Base-by-base conservation (phyloP, 2,113 vertebrate genomes). In the Phylloscopus trochilus region DNA sequence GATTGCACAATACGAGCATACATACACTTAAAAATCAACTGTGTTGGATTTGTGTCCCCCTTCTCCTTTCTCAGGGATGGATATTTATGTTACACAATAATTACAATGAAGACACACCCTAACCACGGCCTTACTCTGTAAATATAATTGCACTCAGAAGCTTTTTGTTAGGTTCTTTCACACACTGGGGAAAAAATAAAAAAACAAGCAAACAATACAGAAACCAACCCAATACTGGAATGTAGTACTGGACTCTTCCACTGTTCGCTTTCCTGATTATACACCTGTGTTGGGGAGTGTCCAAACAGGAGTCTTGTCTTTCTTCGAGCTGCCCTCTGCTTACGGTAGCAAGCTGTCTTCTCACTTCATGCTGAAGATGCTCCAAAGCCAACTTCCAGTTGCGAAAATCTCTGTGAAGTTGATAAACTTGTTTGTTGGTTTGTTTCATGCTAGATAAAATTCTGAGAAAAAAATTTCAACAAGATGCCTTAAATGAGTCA, bases 61-160 rank as follows among this genome's bases (percentile, higher is more conserved):
- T 96, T 95, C 93, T 96, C 87, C 86, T 96, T 97, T 98, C 98
- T 98, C 98, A 98, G 98, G 98, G 98, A 98, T 98, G 96, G 96
- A 97, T 98, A 94, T 97, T 97, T 97, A 97, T 95, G 91, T 96
- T 96, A 97, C 96, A 91, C 68, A 91, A 88, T 87, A 94, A 96
- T 95, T 97, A 97, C 97, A 93, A 96, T 95, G 97, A 97, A 96
- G 97, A 97, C 96, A 95, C 95, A 95, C 90, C 93, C 91, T 94
- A 95, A 87, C 94, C 79, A 69, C 95, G 94, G 97, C 97, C 97
- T 98, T 98, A 96, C 75, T 97, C 74, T 95, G 96, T 97, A 96
- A 87, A 97, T 95, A 85, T 72, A 87, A 97, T 98, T 98, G 98
- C 97, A 98, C 97, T 98, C 94, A 49, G 87, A 96, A 97, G 95